These are phyloP conservation scores for Sinocyclocheilus grahami DNA, from an alignment of 2,113 vertebrate genomes.

Conservation along the genomic window DNA sequence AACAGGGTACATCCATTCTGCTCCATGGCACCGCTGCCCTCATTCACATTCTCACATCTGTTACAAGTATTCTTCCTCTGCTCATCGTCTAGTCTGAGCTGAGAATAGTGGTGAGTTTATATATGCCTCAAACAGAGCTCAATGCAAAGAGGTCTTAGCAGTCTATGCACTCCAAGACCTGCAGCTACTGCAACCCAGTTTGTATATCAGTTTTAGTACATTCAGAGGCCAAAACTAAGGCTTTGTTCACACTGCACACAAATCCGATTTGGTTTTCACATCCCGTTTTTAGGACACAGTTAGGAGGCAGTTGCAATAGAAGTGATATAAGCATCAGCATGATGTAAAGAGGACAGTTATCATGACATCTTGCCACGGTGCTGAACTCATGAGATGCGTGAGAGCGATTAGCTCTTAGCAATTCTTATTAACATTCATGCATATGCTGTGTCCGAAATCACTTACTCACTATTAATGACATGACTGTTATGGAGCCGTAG, in stretches of 20 bases:
- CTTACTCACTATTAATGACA: background rate
- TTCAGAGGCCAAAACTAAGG: conserved; percentile 22
- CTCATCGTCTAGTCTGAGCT: background rate
- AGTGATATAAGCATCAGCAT: background rate
- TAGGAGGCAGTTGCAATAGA: background rate
- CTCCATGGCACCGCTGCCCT: conserved; percentile 55
- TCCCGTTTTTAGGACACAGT: background rate
- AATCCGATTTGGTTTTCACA: background rate
- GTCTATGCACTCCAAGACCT: conserved; percentile 9
- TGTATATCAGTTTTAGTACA: background rate
- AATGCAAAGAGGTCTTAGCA: conserved; percentile 6
- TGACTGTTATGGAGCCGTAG: background rate
- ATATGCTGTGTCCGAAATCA: background rate
- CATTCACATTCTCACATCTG: background rate
- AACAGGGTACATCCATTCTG: conserved; percentile 47
- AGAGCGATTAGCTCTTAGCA: background rate
- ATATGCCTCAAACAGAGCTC: conserved; percentile 35
- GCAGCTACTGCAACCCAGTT: conserved; percentile 3
- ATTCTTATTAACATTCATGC: background rate
- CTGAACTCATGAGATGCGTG: background rate
- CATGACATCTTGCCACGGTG: background rate
- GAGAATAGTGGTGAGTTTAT: conserved; percentile 29
- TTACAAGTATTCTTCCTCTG: conserved; percentile 13
- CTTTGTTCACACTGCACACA: conserved; percentile 17
- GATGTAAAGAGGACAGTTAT: background rate